Percentiles rank a stretch among this genome's conserved stretches.
Conservation (phyloP, 2,113 vertebrate genomes). For the Pangasianodon hypophthalmus region DNA sequence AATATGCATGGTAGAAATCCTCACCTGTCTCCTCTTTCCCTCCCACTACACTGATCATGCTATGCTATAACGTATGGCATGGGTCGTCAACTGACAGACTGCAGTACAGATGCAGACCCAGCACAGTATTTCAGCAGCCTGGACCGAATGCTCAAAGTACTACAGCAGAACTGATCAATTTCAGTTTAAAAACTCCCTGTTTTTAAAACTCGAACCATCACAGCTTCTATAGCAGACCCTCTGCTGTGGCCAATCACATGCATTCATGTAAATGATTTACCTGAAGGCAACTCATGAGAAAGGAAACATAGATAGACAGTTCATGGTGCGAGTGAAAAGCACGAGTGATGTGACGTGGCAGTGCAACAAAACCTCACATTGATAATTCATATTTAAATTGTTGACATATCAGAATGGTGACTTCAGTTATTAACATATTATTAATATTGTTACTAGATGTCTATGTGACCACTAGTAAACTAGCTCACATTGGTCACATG, state of each 20-base stretch:
- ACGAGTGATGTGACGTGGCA: too few relatives aligned
- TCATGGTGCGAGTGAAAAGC: too few relatives aligned
- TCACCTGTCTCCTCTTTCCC: not conserved
- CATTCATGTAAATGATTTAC: not conserved
- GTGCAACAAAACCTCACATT: too few relatives aligned
- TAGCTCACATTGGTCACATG: not conserved
- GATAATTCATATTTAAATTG: too few relatives aligned
- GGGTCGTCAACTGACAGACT: not conserved
- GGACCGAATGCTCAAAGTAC: not conserved
- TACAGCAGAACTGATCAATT: not conserved
- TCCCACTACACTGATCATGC: not conserved
- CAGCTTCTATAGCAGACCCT: too few relatives aligned
- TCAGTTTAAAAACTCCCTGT: not conserved
- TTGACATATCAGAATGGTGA: not conserved
- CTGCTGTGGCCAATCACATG: not conserved
- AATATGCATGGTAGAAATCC: not conserved
- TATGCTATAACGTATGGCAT: not conserved
- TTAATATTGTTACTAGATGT: not conserved
- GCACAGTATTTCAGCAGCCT: not conserved
- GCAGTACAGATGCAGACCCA: not conserved
- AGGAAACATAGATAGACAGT: not conserved
- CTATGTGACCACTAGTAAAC: not conserved
- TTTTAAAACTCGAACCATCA: not conserved
- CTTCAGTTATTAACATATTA: not conserved
- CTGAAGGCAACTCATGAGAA: not conserved